Evolutionary conservation across 2,888 invertebrate genomes (phyloP).

Genomic region (Hesperia comma): DNA sequence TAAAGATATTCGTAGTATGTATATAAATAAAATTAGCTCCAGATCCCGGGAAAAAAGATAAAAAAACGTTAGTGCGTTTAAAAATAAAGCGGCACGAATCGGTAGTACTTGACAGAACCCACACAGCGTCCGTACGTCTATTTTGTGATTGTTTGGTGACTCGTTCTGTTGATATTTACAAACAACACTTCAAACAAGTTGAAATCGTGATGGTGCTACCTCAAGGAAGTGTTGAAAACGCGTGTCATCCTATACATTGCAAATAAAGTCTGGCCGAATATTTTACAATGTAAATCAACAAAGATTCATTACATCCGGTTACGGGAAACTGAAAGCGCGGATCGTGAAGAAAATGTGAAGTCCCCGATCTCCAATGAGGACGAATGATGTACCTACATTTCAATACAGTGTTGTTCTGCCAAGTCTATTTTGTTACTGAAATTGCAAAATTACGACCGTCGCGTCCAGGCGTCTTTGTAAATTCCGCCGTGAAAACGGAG

Average conservation of each 20-base stretch:
- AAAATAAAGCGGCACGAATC: slow-evolving; percentile 45
- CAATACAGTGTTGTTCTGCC: slow-evolving; percentile 25
- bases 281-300: slow-evolving; percentile 14
- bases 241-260: slow-evolving; percentile 6
- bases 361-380: slow-evolving; percentile 23
- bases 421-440: slow-evolving; percentile 34
- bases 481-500: slow-evolving; percentile 24
- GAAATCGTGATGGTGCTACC: slow-evolving; percentile 19
- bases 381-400: slow-evolving; percentile 25
- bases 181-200: slow-evolving; percentile 34
- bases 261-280: slow-evolving; percentile 11
- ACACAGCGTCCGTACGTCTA: slow-evolving; percentile 39
- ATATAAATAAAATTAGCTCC: slow-evolving; percentile 49
- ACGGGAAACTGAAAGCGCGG: slow-evolving; percentile 10
- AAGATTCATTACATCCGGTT: slow-evolving; percentile 25
- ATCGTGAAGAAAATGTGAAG: slow-evolving; percentile 16
- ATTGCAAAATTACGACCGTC: slow-evolving; percentile 34
- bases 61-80: slow-evolving; percentile 45
- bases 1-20: slow-evolving; percentile 45
- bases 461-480: slow-evolving; percentile 29
- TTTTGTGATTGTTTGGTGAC: slow-evolving; percentile 41
- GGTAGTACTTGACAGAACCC: slow-evolving; percentile 41
- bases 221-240: slow-evolving; percentile 12
- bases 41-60: slow-evolving; percentile 47
- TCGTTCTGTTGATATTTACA: slow-evolving; percentile 40